A percentile compares a stretch with the other conserved stretches of the same genome.
Conservation (phyloP, 2,888 invertebrate species). For the Rhorus exstirpatorius region DNA sequence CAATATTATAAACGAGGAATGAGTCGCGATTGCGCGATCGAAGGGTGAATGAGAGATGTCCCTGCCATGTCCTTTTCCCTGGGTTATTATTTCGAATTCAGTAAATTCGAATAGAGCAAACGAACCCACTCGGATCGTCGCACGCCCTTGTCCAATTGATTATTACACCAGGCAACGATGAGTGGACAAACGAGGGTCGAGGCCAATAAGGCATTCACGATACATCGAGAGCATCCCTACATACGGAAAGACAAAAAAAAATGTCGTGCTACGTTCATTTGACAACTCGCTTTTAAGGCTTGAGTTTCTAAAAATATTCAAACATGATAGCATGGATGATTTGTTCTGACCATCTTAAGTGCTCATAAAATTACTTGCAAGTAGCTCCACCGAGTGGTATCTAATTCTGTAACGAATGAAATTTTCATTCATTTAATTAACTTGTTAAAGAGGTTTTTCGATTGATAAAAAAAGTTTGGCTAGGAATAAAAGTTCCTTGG, state of each 20-base stretch:
- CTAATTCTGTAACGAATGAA: too few species aligned
- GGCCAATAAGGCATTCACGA: conserved; percentile 58
- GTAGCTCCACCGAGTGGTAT: too few species aligned
- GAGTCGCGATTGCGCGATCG: conserved; percentile 25
- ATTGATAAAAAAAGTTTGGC: too few species aligned
- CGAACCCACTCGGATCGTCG: conserved; percentile 63
- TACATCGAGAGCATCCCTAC: not conserved
- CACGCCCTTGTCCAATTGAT: conserved; percentile 81
- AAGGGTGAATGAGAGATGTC: conserved; percentile 25
- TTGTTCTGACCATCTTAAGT: too few species aligned
- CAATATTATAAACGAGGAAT: not conserved
- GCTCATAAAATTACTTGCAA: too few species aligned
- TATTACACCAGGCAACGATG: conserved; percentile 75
- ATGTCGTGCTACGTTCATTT: not conserved
- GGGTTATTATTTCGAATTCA: conserved; percentile 84
- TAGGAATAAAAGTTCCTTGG: too few species aligned
- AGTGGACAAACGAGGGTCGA: conserved; percentile 63
- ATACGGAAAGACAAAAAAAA: not conserved
- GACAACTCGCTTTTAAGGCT: not conserved
- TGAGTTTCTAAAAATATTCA: too few species aligned
- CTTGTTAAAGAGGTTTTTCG: too few species aligned
- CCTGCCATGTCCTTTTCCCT: conserved; percentile 30
- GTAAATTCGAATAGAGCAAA: conserved; percentile 81
- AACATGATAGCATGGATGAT: too few species aligned
- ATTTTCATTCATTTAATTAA: too few species aligned